Evolutionary conservation across 37 sponge, comb jelly and placozoan genomes (phyloP), one percentile per base, ranked within the genome.

Genomic region (Beroe forskalii): DNA sequence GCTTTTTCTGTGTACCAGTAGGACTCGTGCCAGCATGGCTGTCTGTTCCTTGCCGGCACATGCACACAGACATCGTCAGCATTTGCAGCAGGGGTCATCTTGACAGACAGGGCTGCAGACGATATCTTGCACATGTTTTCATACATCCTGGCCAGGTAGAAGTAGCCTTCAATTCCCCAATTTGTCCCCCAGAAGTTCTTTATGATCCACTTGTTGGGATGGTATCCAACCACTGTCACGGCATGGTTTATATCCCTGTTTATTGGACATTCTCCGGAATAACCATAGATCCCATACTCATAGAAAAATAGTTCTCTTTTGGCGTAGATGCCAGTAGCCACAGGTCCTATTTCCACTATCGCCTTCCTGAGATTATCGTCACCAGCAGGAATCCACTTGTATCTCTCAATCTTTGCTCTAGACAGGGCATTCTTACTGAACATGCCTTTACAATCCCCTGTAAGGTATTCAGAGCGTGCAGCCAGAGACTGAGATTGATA

Each of bases 171-270:
- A 1, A 36, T 1, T 19, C 72, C 72, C 72, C 72, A 69, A 37
- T 17, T 14, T 2, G 39, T 36, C 4, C 72, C 72, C 72, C 72
- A 69, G 38, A 33, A 36, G 72, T 69, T 69, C 72, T 69, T 69
- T 19, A 69, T 69, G 38, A 69, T 69, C 72, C 72, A 69, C 38
- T 32, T 31, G 38, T 69, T 19, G 38, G 72, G 72, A 33, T 69
- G 72, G 72, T 69, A 69, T 6, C 72, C 72, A 2, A 69, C 72
- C 2, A 32, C 72, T 14, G 72, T 69, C 1, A 69, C 72, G 32
- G 72, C 72, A 32, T 69, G 72, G 39, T 69, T 69, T 1, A 69
- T 69, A 17, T 69, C 39, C 19, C 39, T 32, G 38, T 17, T 33
- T 19, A n/a, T n/a, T n/a, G n/a, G n/a, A n/a, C 39, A 32, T 6